A percentile compares a stretch with the other conserved stretches of the same genome.
Conservation (phyloP, 2,888 invertebrate species). For the Diachrysia chrysitis region DNA sequence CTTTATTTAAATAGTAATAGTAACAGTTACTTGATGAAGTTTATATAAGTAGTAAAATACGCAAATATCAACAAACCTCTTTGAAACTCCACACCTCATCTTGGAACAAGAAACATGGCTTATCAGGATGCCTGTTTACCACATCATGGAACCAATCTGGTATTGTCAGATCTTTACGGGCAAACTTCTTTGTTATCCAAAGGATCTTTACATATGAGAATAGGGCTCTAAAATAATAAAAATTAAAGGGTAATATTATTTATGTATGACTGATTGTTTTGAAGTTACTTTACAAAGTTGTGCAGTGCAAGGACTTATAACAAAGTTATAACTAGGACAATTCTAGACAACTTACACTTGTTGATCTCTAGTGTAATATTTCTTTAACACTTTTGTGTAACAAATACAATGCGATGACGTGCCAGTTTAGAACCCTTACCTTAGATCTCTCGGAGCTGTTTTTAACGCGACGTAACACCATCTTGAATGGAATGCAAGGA, state of each 20-base stretch:
- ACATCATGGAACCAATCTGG: conserved; percentile 94
- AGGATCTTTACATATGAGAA: conserved; percentile 91
- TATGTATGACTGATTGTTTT: background rate
- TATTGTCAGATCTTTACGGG: conserved; percentile 92
- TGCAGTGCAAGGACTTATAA: too few relatives aligned
- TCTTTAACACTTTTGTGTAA: conserved; percentile 16
- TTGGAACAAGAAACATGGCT: conserved; percentile 94
- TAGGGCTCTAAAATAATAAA: conserved; percentile 90
- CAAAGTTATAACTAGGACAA: background rate
- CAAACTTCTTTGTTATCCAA: conserved; percentile 90
- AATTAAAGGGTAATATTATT: background rate
- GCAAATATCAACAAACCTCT: conserved; percentile 88
- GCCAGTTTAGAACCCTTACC: conserved; percentile 83
- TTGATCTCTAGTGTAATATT: conserved; percentile 6
- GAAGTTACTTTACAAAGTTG: background rate
- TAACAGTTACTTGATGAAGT: background rate
- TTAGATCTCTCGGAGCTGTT: conserved; percentile 93
- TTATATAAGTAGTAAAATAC: background rate
- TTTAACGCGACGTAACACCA: conserved; percentile 94
- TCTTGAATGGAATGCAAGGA: conserved; percentile 91
- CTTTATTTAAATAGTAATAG: background rate
- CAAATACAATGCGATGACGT: conserved; percentile 56
- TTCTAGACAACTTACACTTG: background rate
- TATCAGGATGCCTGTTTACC: conserved; percentile 94
- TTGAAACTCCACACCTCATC: conserved; percentile 96